These are phyloP conservation scores for Xiphydria camelus DNA, from an alignment of 2,888 invertebrate genomes.

Conservation along the genomic window DNA sequence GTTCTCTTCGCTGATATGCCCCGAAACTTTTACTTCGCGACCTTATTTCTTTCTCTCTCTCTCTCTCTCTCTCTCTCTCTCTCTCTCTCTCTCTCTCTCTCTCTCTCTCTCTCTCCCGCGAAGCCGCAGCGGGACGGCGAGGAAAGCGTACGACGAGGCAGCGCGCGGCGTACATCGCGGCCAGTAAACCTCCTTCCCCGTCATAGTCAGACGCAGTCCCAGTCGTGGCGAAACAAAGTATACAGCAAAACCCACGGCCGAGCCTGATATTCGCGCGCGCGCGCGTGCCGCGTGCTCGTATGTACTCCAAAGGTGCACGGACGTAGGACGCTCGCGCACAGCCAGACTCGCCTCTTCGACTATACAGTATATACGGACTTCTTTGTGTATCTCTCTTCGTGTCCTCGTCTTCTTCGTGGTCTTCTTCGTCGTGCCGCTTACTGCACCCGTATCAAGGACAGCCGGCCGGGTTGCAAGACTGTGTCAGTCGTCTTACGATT, in stretches of 20 bases:
- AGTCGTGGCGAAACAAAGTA: constrained; percentile 16
- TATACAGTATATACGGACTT: too few relatives aligned
- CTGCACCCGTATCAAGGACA: constrained; percentile 52
- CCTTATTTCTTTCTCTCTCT: constrained; percentile 3
- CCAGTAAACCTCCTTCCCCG: too few relatives aligned
- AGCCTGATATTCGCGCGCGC: constrained; percentile 18
- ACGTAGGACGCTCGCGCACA: constrained; percentile 16
- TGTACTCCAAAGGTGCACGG: constrained; percentile 14
- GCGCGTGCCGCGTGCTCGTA: constrained; percentile 11
- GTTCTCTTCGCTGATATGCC: too few relatives aligned
- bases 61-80: neutral
- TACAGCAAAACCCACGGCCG: constrained; percentile 28
- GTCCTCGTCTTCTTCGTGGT: too few relatives aligned
- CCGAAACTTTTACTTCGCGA: constrained; percentile 3
- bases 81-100: neutral
- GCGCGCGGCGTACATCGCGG: too few relatives aligned
- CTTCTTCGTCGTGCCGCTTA: constrained; percentile 31
- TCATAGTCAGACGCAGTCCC: neutral
- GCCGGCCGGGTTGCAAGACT: too few relatives aligned
- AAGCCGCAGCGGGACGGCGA: too few relatives aligned
- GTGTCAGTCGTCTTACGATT: too few relatives aligned
- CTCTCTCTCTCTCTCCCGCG: neutral
- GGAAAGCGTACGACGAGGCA: too few relatives aligned
- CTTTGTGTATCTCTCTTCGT: too few relatives aligned
- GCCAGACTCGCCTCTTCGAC: neutral